A percentile compares a stretch with the other conserved stretches of the same genome.
Conservation (phyloP, 1,140 invertebrate genomes). For the Macrosteles quadrilineatus region DNA sequence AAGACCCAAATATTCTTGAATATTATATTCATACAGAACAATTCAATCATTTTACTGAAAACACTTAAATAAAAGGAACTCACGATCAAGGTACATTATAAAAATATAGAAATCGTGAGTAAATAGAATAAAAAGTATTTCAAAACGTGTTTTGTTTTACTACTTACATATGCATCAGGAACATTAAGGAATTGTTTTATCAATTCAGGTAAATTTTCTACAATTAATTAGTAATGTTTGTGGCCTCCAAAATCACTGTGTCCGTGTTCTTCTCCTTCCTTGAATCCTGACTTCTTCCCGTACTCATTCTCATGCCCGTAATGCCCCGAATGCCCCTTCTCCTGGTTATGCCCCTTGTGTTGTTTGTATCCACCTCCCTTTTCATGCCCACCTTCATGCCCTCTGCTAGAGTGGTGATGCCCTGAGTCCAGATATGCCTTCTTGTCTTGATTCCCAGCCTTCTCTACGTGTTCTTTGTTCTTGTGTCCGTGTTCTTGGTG, state of each 20-base stretch:
- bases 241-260: conserved; percentile 38
- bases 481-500: conserved; percentile 54
- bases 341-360: conserved; percentile 40
- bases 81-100: no score
- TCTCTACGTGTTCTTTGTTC: conserved; percentile 37
- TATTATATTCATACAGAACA: no score
- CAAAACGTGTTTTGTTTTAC: no score
- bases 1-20: no score
- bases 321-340: conserved; percentile 37
- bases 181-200: no score
- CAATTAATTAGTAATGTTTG: no score
- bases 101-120: no score
- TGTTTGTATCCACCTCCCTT: conserved; percentile 42
- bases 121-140: no score
- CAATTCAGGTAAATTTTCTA: no score
- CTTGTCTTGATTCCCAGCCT: conserved; percentile 41
- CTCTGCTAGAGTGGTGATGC: conserved; percentile 38
- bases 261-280: conserved; percentile 42
- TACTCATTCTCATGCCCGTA: conserved; percentile 38
- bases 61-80: no score
- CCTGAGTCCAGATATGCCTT: conserved; percentile 41
- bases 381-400: conserved; percentile 39
- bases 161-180: no score
- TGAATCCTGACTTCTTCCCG: conserved; percentile 39
- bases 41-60: no score